These are phyloP conservation scores for Anagrus nilaparvatae DNA, from an alignment of 1,140 invertebrate species.

Conservation along the genomic window DNA sequence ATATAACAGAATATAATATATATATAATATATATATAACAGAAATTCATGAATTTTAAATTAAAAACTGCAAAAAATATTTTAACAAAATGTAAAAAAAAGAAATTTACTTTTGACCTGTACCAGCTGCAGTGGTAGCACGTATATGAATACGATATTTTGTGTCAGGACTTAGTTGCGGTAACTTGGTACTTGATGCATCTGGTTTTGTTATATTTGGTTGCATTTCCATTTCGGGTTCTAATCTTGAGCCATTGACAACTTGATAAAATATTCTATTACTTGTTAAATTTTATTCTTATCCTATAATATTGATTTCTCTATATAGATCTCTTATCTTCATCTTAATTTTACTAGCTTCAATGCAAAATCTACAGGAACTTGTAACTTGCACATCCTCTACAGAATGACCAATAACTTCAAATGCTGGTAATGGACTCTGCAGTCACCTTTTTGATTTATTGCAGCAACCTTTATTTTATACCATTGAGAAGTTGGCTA, in stretches of 20 bases:
- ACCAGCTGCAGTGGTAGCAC: constrained; percentile 73
- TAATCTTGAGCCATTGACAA: constrained; percentile 62
- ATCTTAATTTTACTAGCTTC: constrained; percentile 58
- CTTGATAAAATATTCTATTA: constrained; percentile 85
- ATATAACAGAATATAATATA: too few species aligned
- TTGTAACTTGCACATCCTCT: constrained; percentile 69
- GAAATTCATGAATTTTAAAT: too few species aligned
- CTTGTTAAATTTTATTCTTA: too few species aligned
- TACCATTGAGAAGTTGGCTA: constrained; percentile 86
- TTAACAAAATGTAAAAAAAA: too few species aligned
- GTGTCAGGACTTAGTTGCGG: constrained; percentile 73
- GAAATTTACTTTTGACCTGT: constrained; percentile 61
- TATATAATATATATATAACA: too few species aligned
- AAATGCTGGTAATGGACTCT: constrained; percentile 66
- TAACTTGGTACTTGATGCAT: constrained; percentile 69
- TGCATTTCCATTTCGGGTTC: constrained; percentile 58
- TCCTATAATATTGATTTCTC: constrained; percentile 91
- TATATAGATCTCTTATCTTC: too few species aligned
- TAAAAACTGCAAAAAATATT: too few species aligned
- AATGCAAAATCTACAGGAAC: constrained; percentile 78
- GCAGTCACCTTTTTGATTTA: constrained; percentile 83
- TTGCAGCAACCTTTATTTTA: constrained; percentile 82
- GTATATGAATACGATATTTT: constrained; percentile 79
- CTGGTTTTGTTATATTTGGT: constrained; percentile 66
- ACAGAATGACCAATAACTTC: constrained; percentile 88